Percentiles rank a stretch among this genome's conserved stretches.
These are phyloP conservation scores for Odontocolon sp. DNA, from an alignment of 2,888 invertebrate genomes.

Conservation along the genomic window DNA sequence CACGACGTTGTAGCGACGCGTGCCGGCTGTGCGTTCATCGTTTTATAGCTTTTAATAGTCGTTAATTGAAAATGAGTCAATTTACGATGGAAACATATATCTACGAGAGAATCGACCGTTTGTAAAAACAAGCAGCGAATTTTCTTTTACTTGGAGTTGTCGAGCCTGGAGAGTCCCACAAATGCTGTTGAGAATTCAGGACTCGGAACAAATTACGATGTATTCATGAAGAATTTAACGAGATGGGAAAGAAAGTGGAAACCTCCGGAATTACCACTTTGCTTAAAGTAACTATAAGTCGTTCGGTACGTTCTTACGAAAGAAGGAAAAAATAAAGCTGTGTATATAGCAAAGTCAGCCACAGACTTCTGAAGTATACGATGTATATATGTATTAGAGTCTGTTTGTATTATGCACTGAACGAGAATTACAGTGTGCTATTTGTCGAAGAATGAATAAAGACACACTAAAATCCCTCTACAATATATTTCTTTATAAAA, in stretches of 20 bases:
- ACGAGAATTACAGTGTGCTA: not conserved
- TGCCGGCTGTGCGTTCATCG: slow-evolving; percentile 68
- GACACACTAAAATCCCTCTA: slow-evolving; percentile 2
- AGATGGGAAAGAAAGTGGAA: too few relatives aligned
- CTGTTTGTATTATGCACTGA: slow-evolving; percentile 1
- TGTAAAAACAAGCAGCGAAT: not conserved
- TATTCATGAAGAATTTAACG: too few relatives aligned
- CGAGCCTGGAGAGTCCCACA: not conserved
- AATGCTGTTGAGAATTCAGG: too few relatives aligned
- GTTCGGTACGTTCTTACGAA: too few relatives aligned
- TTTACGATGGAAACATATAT: slow-evolving; percentile 46
- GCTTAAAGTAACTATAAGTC: too few relatives aligned
- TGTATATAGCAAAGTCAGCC: too few relatives aligned
- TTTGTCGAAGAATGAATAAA: slow-evolving; percentile 21
- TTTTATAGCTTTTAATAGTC: slow-evolving; percentile 67
- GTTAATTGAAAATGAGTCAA: slow-evolving; percentile 70
- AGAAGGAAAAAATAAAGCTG: too few relatives aligned
- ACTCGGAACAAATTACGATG: too few relatives aligned
- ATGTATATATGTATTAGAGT: not conserved
- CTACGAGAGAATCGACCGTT: slow-evolving; percentile 7
- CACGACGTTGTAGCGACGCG: slow-evolving; percentile 62
- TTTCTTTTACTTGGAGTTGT: not conserved
- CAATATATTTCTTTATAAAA: not conserved
- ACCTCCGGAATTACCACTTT: too few relatives aligned
- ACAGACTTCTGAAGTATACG: not conserved